Base-by-base conservation (phyloP, 2,888 invertebrate genomes). In the Arctia plantaginis region DNA sequence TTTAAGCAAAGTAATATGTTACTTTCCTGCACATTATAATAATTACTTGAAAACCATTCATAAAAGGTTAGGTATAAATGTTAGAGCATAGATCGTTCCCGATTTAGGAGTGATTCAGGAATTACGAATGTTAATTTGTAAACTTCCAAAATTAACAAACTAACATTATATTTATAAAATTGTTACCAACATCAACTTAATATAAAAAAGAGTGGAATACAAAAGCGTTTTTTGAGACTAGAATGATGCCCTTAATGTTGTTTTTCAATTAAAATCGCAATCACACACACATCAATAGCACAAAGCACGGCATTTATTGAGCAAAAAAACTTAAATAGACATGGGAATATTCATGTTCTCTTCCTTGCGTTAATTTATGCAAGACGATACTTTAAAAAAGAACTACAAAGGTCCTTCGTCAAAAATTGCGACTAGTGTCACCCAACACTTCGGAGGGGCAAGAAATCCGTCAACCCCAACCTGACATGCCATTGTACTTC, bases 281-380 rank as follows among this genome's bases (percentile, higher is more conserved):
- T 86, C 82, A 81, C 82, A 62, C 70, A 70, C 62, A 70, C 41
- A 69, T 70, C 70, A 59, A 41, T 70, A 62, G 41, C 55, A 70
- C 62, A 62, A 70, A 70, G 70, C 70, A 62, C 41, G 3, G 6
- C 59, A n/a, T n/a, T n/a, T 18, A 39, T 59, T n/a, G 41, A 62
- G 35, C 39, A 30, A 13, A 70, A 70, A 70, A 89, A 86, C 90
- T 89, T 47, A 51, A 93, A 93, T 91, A 90, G 82, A 89, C 91
- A 93, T 95, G 95, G 93, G 95, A 95, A 95, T 95, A 95, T 95
- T 95, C 94, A 95, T 94, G 90, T 90, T 80, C 85, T 87, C 88
- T 89, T 91, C 90, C 89, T 85, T 84, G 86, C 89, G 89, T 90
- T 95, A 95, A 95, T 95, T 94, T 95, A 95, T 95, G 95, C 95